Evolutionary conservation across 2,797 vertebrate species (phyloP), one percentile per base, ranked within the genome.

Genomic region (Falco rusticolus): DNA sequence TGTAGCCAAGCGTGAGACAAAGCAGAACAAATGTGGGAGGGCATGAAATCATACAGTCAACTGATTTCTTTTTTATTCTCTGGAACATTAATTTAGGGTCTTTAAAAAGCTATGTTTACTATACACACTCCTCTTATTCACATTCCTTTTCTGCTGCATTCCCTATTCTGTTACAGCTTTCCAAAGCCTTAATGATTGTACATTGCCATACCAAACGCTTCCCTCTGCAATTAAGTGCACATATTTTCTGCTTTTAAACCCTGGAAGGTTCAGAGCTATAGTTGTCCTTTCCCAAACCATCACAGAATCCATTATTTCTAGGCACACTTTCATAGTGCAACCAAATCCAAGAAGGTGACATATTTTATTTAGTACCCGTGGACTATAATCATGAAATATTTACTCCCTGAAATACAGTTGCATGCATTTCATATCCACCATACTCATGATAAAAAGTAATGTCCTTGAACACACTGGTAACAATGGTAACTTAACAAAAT

Each of bases 351-450:
- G 94, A 74, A 96, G 77, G 84, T 92, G 92, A 96, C 96, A 95
- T 96, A 97, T 98, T 97, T 97, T 97, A 97, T 96, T 97, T 96
- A 97, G 96, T 79, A 96, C 89, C 88, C 89, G 8, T 72, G 84
- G 92, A 94, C 82, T 96, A 95, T 54, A 84, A 87, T 91, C 65
- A 97, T 97, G 94, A 97, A 97, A 98, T 94, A 96, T 96, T 93
- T 93, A 97, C 88, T 96, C 94, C 70, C 63, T 96, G 88, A 92
- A 97, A 97, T 83, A 95, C 89, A 93, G 92, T 78, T 95, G 84
- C 90, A 84, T 85, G 94, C 82, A 75, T 95, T 97, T 96, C 78
- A 84, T 48, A 96, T 77, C 87, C 94, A 95, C 80, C 92, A 64
- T 51, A 50, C 60, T 94, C 90, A 43, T 7, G 65, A 97, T 95